phyloP scores from a whole-genome alignment of 2,113 vertebrate genomes.

The Pithys albifrons region DNA sequence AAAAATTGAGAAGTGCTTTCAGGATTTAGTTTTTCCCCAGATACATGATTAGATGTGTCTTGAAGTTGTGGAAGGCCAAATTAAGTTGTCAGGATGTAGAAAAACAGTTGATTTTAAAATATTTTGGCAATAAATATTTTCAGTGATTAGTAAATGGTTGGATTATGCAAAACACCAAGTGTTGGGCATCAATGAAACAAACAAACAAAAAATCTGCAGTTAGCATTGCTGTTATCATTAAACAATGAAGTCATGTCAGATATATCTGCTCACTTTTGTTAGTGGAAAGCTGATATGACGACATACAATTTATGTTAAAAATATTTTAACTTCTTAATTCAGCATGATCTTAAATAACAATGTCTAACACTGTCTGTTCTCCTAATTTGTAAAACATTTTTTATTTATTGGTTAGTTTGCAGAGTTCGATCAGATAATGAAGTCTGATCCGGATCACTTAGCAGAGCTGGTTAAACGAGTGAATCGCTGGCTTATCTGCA shows the following conservation, averaged over 20 bases:
- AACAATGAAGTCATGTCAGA: not conserved
- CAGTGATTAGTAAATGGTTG: not conserved
- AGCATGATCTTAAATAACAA: not conserved
- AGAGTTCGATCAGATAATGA: conserved; percentile 99
- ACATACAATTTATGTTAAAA: not conserved
- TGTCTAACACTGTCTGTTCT: not conserved
- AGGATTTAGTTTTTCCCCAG: not conserved
- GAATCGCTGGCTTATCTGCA: conserved; percentile 96
- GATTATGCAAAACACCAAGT: not conserved
- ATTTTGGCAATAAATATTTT: not conserved
- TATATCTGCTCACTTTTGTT: not conserved
- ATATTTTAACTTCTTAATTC: not conserved
- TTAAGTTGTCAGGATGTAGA: not conserved
- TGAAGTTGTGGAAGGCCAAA: not conserved
- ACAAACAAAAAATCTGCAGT: not conserved
- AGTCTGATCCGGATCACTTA: conserved; percentile 96
- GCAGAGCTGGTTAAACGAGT: conserved; percentile 92
- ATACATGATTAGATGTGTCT: not conserved
- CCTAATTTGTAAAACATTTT: not conserved
- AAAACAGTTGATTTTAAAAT: not conserved
- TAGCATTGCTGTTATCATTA: not conserved
- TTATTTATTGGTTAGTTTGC: conserved; percentile 83
- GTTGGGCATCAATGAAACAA: not conserved
- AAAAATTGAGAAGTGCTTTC: not conserved
- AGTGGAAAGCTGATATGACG: not conserved